These are phyloP conservation scores for Casuarius casuarius DNA, from an alignment of 2,113 vertebrate genomes.

Conservation along the genomic window DNA sequence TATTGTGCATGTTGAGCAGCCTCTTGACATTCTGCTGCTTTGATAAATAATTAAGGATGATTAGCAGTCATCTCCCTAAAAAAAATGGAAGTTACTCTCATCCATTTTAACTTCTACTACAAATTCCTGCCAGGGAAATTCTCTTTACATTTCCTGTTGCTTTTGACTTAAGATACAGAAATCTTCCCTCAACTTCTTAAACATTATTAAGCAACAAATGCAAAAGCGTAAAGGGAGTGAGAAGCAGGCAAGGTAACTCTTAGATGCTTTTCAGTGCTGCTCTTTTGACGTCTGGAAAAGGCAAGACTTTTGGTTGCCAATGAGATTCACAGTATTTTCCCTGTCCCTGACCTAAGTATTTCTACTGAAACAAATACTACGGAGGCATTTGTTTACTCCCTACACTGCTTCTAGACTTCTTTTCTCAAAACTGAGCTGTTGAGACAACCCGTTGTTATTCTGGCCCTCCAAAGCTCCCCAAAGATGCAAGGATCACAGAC, in stretches of 20 bases:
- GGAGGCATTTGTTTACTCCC: background rate
- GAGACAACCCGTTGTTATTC: background rate
- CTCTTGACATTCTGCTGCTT: background rate
- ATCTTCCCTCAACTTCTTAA: background rate
- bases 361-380: background rate
- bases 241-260: background rate
- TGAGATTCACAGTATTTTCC: background rate
- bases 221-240: background rate
- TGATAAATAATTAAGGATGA: background rate
- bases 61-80: background rate
- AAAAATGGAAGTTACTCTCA: background rate
- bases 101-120: background rate
- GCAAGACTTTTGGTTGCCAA: background rate
- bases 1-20: rapidly evolving
- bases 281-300: background rate
- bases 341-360: background rate
- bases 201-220: background rate
- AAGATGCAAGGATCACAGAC: background rate
- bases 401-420: background rate
- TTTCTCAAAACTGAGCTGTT: background rate
- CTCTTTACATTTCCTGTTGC: background rate
- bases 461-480: background rate
- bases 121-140: background rate
- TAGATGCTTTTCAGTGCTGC: background rate
- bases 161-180: background rate